phyloP scores from a whole-genome alignment of 2,888 invertebrate genomes.

The Phaonia tiefii region DNA sequence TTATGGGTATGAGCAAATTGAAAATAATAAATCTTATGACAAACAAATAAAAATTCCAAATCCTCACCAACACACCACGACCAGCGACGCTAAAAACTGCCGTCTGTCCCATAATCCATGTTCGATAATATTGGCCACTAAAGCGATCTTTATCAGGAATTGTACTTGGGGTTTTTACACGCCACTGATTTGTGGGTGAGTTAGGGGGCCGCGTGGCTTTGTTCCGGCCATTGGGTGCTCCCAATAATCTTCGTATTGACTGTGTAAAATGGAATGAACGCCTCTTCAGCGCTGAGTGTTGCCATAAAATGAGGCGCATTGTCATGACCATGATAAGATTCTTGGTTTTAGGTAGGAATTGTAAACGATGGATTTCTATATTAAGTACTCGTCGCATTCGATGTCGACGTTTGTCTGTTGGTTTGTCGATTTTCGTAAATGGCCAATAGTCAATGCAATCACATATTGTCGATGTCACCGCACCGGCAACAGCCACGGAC shows the following conservation, averaged over 20 bases:
- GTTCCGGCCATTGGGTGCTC: neutral
- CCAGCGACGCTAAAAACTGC: neutral
- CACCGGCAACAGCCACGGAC: neutral
- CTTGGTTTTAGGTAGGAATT: slow-evolving; percentile 9
- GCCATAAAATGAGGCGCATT: slow-evolving; percentile 46
- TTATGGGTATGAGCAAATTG: slow-evolving; percentile 14
- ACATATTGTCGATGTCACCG: neutral
- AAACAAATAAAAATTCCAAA: slow-evolving; percentile 22
- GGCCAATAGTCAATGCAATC: slow-evolving; percentile 26
- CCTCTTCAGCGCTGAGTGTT: neutral
- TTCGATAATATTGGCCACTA: slow-evolving; percentile 31
- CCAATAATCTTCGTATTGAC: too few species aligned
- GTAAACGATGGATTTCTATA: neutral
- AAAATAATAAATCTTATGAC: slow-evolving; percentile 41
- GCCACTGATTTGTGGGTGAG: slow-evolving; percentile 25
- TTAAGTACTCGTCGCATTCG: neutral
- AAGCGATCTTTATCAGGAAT: slow-evolving; percentile 45
- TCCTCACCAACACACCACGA: neutral
- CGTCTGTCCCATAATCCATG: slow-evolving; percentile 22
- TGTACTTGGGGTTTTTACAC: neutral
- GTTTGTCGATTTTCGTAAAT: neutral
- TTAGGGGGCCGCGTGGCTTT: neutral
- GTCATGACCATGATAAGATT: slow-evolving; percentile 54
- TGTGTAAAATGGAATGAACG: neutral
- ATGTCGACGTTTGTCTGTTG: neutral